Conservation (phyloP, 1,140 invertebrate species). For the Lordiphosa mommai region DNA sequence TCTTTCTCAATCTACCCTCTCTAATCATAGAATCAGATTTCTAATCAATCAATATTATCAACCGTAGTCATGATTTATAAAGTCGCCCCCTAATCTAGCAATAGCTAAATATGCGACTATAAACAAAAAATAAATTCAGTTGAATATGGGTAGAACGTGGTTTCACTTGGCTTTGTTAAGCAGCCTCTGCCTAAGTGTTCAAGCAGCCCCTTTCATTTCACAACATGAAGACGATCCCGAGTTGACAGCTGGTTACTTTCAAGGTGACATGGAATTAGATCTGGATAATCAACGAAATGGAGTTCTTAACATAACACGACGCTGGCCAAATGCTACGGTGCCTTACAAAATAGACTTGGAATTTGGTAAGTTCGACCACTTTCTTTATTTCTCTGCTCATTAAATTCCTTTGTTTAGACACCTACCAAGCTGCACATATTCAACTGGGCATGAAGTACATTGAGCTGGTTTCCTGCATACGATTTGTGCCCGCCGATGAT, state of each 20-base stretch:
- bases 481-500: constrained; percentile 44
- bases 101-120: constrained; percentile 16
- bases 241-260: constrained; percentile 51
- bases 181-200: constrained; percentile 3
- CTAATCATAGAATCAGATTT: not conserved
- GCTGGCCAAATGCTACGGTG: constrained; percentile 74
- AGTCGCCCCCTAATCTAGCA: not conserved
- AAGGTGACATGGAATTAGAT: constrained; percentile 55
- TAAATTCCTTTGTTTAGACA: not conserved
- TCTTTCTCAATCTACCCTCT: not conserved
- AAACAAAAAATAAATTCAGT: constrained; percentile 25
- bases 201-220: constrained; percentile 12
- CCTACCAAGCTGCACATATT: constrained; percentile 30
- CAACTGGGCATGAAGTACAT: constrained; percentile 55
- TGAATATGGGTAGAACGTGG: constrained; percentile 23
- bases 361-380: constrained; percentile 43
- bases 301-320: constrained; percentile 5
- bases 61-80: not conserved
- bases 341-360: constrained; percentile 62
- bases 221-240: constrained; percentile 37
- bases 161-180: constrained; percentile 15
- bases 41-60: constrained; percentile 15
- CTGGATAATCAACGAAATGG: constrained; percentile 21
- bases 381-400: not conserved
- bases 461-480: constrained; percentile 73